Percentiles rank a stretch among this genome's conserved stretches.
These are phyloP conservation scores for Laterallus jamaicensis DNA, from an alignment of 2,113 vertebrate genomes.

Conservation along the genomic window DNA sequence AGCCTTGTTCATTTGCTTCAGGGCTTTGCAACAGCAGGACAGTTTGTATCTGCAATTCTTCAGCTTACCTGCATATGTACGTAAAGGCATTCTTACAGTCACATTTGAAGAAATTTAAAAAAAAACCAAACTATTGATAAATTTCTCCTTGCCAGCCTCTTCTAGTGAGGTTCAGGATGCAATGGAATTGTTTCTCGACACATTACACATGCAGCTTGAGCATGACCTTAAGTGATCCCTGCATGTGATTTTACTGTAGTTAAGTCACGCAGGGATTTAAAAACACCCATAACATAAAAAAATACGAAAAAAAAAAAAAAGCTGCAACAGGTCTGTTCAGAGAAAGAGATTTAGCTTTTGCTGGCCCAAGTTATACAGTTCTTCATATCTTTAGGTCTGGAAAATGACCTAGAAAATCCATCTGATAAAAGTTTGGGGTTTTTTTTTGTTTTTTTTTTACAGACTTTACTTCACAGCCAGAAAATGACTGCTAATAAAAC, in stretches of 20 bases:
- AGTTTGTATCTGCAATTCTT: not conserved
- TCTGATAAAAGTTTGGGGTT: not conserved
- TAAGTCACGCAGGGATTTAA: not conserved
- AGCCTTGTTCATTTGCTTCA: not conserved
- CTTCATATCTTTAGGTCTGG: not conserved
- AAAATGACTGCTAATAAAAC: not conserved
- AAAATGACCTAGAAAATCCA: not conserved
- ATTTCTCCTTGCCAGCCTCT: not conserved
- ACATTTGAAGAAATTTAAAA: not conserved
- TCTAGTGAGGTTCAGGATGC: not conserved
- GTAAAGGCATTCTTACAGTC: not conserved
- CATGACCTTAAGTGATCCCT: not conserved
- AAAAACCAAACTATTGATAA: not conserved
- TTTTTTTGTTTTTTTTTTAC: too few relatives aligned
- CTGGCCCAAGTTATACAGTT: not conserved
- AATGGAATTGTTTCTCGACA: not conserved
- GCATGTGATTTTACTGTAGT: not conserved
- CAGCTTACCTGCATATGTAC: not conserved
- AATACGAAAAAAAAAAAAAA: not conserved
- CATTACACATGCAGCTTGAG: not conserved
- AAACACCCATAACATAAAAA: not conserved
- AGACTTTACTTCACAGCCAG: not conserved
- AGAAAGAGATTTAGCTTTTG: not conserved
- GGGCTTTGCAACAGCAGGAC: not conserved
- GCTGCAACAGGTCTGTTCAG: not conserved